Evolutionary conservation across 2,888 invertebrate species (phyloP), one percentile per base, ranked within the genome.

Genomic region (Chelonus formosanus): DNA sequence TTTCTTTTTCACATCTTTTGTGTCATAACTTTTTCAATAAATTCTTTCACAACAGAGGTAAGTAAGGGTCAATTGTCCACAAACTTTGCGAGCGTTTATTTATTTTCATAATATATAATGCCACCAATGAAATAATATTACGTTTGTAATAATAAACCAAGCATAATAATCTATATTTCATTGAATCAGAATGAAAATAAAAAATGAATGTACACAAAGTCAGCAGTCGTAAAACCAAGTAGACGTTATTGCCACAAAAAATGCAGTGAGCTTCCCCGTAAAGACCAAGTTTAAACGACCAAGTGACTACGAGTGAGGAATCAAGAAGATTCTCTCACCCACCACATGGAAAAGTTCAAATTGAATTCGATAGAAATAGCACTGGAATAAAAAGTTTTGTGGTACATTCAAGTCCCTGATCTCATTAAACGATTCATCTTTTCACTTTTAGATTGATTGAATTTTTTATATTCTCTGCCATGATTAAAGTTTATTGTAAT

Each of bases 1-100:
- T 31, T 32, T 32, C 20, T 34, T 55, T 40, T 55, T 40, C 56
- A 20, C n/a, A 40, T 56, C 3, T 44, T 3, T 7, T 3, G 36
- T 36, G 5, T 76, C 73, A 73, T 71, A 77, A 77, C 77, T 77
- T 76, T 76, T 61, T 67, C 77, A 77, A 77, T 77, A 77, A 77
- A 77, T 77, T 74, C 63, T 68, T 69, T 73, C 74, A 74, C 77
- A 72, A 72, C 69, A 73, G 73, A 7, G 40, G 44, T 45, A 57
- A 45, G 20, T 45, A 44, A 43, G 57, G 45, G n/a, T 10, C 57
- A 57, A 57, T 44, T 57, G 40, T 44, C 57, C n/a, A 7, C 44
- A 45, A 57, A 35, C 40, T 57, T 57, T 35, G 40, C 43, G 43
- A 31, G 5, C 6, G 32, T 20, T 43, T 20, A 44, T 57, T 57